Evolutionary conservation across 2,797 vertebrate genomes (phyloP).

Genomic region (Hoplostethus mediterraneus): DNA sequence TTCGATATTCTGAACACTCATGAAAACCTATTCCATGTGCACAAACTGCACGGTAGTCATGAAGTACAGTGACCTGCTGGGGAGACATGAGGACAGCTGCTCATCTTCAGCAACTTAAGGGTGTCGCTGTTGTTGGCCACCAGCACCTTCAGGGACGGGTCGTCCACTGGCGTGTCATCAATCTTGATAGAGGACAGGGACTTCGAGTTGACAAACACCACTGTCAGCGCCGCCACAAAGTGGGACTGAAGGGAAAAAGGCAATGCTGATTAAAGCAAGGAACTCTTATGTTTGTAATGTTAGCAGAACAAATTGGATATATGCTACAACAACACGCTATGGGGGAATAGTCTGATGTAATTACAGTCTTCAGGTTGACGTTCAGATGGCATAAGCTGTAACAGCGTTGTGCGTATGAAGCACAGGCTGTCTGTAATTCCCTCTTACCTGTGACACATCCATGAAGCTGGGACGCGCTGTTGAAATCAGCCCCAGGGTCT

Average conservation of each 20-base stretch:
- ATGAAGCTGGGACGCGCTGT: slow-evolving; percentile 93
- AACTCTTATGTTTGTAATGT: not conserved
- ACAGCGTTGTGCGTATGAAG: not conserved
- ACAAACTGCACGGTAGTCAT: not conserved
- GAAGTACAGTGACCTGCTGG: slow-evolving; percentile 88
- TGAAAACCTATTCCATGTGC: not conserved
- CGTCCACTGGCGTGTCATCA: slow-evolving; percentile 95
- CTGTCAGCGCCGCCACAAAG: slow-evolving; percentile 96
- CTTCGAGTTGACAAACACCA: slow-evolving; percentile 98
- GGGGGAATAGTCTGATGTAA: not conserved
- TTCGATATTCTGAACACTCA: too few species aligned
- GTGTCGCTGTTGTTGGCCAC: slow-evolving; percentile 98
- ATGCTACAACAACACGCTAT: not conserved
- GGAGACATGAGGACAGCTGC: slow-evolving; percentile 96
- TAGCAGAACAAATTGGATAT: too few species aligned
- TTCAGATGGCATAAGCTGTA: not conserved
- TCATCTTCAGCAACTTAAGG: slow-evolving; percentile 95
- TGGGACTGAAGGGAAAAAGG: slow-evolving; percentile 85
- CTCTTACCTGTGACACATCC: slow-evolving; percentile 89
- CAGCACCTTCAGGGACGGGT: slow-evolving; percentile 92
- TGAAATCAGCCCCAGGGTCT: slow-evolving; percentile 91
- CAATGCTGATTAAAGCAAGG: slow-evolving; percentile 3
- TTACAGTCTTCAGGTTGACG: not conserved
- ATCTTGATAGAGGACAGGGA: slow-evolving; percentile 96
- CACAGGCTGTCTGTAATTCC: not conserved